Percentiles rank a stretch among this genome's conserved stretches.
Evolutionary conservation across 2,113 vertebrate genomes (phyloP).

Genomic region (Emydocephalus ijimae): DNA sequence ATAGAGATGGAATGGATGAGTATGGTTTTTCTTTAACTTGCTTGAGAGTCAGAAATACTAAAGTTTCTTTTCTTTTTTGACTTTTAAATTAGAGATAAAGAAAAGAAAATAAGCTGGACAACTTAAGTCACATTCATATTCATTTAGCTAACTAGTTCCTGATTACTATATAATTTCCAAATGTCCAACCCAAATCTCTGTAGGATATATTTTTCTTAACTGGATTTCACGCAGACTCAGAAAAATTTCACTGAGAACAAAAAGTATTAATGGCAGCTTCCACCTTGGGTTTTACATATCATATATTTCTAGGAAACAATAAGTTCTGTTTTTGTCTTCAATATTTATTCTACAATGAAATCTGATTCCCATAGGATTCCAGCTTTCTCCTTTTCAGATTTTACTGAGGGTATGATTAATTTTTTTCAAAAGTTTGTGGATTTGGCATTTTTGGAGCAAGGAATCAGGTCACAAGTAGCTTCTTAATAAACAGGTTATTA

Average conservation of each 20-base stretch:
- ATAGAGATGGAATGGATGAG: not conserved
- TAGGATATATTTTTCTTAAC: not conserved
- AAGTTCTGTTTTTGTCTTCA: not conserved
- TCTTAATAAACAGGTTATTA: not conserved
- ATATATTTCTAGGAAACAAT: not conserved
- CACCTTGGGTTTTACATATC: not conserved
- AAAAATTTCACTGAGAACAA: not conserved
- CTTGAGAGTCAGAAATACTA: not conserved
- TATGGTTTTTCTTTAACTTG: not conserved
- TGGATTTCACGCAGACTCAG: not conserved
- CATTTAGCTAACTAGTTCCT: not conserved
- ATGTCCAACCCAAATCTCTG: not conserved
- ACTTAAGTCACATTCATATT: not conserved
- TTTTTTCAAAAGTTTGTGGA: not conserved
- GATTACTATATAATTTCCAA: not conserved
- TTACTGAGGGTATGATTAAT: not conserved
- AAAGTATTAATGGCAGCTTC: not conserved
- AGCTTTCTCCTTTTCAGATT: not conserved
- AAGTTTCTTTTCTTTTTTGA: not conserved
- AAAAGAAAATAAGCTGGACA: not conserved
- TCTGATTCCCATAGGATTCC: not conserved
- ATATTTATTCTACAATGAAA: not conserved
- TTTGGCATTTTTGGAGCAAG: not conserved
- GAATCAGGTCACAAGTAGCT: not conserved
- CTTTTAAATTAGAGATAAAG: not conserved